phyloP scores from a whole-genome alignment of 2,797 vertebrate species.

The Paedocypris micromegethes region DNA sequence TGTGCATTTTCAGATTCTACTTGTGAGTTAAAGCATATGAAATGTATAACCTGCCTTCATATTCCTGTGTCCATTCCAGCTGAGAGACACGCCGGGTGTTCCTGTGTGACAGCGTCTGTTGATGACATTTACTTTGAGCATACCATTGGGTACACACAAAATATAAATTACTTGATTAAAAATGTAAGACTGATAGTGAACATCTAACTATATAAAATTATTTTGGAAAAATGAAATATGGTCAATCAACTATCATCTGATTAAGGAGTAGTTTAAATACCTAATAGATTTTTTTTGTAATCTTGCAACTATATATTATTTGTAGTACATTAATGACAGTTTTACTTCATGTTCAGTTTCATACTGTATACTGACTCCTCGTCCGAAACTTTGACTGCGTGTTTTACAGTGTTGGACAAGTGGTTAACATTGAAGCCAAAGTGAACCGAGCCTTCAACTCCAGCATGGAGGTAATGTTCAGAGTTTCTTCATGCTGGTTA shows the following conservation, averaged over 20 bases:
- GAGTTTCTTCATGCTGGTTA: background rate
- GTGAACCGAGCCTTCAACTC: slow-evolving; percentile 94
- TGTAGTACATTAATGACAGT: too few species aligned
- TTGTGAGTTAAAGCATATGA: too few species aligned
- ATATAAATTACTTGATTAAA: slow-evolving; percentile 6
- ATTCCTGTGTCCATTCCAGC: slow-evolving; percentile 60
- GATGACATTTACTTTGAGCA: slow-evolving; percentile 94
- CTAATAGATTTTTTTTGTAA: too few species aligned
- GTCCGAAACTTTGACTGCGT: too few species aligned
- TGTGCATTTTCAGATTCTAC: background rate
- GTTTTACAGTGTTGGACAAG: slow-evolving; percentile 78
- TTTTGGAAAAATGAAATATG: too few species aligned
- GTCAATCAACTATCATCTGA: too few species aligned
- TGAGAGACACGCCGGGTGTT: slow-evolving; percentile 84
- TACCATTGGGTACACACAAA: slow-evolving; percentile 79
- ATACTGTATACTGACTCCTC: too few species aligned
- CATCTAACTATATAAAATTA: too few species aligned
- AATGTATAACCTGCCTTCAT: background rate
- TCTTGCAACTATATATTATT: too few species aligned
- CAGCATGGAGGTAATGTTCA: slow-evolving; percentile 87
- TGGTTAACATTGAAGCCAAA: slow-evolving; percentile 92
- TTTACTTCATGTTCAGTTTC: too few species aligned
- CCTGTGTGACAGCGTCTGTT: slow-evolving; percentile 91
- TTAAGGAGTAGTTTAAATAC: too few species aligned
- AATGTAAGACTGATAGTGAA: background rate